Evolutionary conservation across 2,797 vertebrate genomes (phyloP).

Genomic region (Vespertilio murinus): DNA sequence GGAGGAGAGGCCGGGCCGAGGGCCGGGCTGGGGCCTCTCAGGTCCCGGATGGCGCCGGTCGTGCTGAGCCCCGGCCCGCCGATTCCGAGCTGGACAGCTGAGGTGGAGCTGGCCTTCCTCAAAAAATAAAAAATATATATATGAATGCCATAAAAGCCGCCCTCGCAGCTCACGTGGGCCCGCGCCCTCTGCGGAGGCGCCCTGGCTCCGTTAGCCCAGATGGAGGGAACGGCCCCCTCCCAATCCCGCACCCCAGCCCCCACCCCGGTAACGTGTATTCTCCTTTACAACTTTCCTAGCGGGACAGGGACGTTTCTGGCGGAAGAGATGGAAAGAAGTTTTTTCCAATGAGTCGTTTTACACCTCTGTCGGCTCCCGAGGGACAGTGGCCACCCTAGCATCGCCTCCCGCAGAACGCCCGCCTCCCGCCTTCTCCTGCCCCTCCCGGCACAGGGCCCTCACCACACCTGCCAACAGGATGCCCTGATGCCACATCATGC

Average conservation of each 20-base stretch:
- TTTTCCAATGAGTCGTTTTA: background rate
- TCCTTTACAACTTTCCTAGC: background rate
- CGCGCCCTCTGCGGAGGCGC: background rate
- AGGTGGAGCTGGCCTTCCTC: background rate
- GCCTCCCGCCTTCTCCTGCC: background rate
- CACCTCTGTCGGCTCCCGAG: background rate
- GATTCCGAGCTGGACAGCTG: background rate
- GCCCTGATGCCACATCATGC: background rate
- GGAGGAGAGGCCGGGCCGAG: background rate
- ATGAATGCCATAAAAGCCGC: background rate
- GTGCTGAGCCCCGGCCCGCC: background rate
- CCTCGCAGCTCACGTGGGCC: rapidly evolving
- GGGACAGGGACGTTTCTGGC: background rate
- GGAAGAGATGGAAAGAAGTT: background rate
- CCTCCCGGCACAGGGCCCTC: background rate
- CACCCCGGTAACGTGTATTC: background rate
- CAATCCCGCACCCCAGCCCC: background rate
- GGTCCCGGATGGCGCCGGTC: rapidly evolving
- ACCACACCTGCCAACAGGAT: background rate
- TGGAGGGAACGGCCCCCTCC: background rate
- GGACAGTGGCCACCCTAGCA: background rate
- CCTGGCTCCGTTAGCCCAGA: background rate
- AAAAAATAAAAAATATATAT: background rate
- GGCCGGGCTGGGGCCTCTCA: background rate
- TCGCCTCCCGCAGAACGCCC: background rate